Percentiles rank a stretch among this genome's conserved stretches.
phyloP scores from a whole-genome alignment of 1,140 invertebrate genomes.

The Pantala flavescens region DNA sequence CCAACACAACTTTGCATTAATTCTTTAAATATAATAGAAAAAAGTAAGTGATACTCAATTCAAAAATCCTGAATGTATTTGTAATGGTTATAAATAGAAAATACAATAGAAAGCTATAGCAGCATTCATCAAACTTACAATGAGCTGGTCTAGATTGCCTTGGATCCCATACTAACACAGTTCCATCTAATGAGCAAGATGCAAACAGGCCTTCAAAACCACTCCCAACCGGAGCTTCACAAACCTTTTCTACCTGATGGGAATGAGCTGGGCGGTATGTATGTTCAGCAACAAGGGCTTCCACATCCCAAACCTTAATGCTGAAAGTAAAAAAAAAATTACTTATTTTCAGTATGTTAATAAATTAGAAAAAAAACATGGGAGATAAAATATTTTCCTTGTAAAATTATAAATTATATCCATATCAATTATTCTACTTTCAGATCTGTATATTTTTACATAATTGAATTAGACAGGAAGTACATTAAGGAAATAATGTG shows the following conservation, averaged over 20 bases:
- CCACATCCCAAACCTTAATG: constrained; percentile 25
- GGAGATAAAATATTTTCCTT: neutral
- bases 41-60: too few species aligned
- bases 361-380: neutral
- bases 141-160: constrained; percentile 25
- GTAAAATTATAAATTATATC: neutral
- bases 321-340: constrained; percentile 17
- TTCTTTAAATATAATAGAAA: too few species aligned
- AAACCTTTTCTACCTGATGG: constrained; percentile 21
- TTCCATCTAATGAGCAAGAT: constrained; percentile 24
- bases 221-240: constrained; percentile 15
- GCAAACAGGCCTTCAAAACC: constrained; percentile 21
- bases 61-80: too few species aligned
- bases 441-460: too few species aligned
- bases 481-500: too few species aligned
- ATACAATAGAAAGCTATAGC: too few species aligned
- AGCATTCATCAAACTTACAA: constrained; percentile 16
- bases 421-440: too few species aligned
- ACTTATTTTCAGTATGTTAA: neutral
- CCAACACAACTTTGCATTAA: too few species aligned
- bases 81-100: too few species aligned
- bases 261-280: constrained; percentile 24
- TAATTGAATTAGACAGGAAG: too few species aligned
- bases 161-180: constrained; percentile 24
- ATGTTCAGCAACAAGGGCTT: constrained; percentile 21